Conservation (phyloP, 2,797 vertebrate genomes). For the Alcedo atthis region DNA sequence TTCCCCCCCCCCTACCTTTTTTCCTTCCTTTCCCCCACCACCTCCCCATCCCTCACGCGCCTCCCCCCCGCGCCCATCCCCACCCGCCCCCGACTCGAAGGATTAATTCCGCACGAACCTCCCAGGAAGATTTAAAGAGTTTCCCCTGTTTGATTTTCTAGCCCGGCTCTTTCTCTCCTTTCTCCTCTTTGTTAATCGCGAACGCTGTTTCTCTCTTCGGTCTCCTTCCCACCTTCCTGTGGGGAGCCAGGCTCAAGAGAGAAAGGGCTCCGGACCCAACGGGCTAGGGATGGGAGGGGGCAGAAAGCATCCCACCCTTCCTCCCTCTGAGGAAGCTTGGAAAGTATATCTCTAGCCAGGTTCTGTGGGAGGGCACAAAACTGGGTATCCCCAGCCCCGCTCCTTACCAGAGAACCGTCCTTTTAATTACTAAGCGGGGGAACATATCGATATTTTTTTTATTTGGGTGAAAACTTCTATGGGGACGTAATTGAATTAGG, state of each 20-base stretch:
- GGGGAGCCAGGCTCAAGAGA: neutral
- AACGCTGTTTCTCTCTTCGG: neutral
- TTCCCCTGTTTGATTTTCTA: slow-evolving; percentile 35
- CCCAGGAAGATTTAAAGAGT: slow-evolving; percentile 62
- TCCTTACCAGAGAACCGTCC: neutral
- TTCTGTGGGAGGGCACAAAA: neutral
- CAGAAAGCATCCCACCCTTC: too few relatives aligned
- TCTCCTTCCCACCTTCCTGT: neutral
- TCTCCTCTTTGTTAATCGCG: slow-evolving; percentile 44
- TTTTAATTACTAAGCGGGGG: neutral
- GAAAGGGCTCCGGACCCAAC: neutral
- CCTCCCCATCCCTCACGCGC: too few relatives aligned
- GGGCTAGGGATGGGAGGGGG: neutral
- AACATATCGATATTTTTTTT: neutral
- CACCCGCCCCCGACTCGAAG: neutral
- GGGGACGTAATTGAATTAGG: slow-evolving; percentile 73
- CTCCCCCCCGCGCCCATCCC: too few relatives aligned
- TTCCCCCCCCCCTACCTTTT: neutral
- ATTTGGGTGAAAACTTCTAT: slow-evolving; percentile 42
- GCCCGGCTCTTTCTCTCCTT: neutral
- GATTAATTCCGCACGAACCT: slow-evolving; percentile 20
- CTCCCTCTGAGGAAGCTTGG: neutral
- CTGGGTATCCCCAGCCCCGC: neutral
- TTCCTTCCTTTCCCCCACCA: neutral
- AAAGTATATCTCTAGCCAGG: neutral